Evolutionary conservation across 2,888 invertebrate genomes (phyloP).

Genomic region (Proisotoma minuta): DNA sequence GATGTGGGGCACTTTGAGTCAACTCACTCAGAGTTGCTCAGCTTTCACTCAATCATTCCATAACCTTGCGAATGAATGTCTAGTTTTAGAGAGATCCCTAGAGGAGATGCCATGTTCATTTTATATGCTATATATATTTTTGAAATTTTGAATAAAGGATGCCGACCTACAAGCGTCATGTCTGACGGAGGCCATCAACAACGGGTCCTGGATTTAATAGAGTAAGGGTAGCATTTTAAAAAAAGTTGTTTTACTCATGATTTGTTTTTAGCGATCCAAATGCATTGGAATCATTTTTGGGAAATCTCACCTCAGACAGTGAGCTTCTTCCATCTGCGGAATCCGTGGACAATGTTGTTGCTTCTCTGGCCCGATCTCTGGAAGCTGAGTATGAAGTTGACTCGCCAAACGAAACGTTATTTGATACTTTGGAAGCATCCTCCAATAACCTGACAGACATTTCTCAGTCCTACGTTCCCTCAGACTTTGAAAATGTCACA

Average conservation of each 20-base stretch:
- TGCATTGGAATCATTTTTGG: slow-evolving; percentile 47
- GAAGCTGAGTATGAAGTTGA: slow-evolving; percentile 44
- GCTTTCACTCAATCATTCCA: too few species aligned
- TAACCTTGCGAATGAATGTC: not conserved
- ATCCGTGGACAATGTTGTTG: slow-evolving; percentile 46
- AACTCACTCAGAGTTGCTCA: too few species aligned
- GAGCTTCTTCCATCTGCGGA: slow-evolving; percentile 43
- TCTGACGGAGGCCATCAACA: slow-evolving; percentile 46
- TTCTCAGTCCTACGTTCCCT: slow-evolving; percentile 46
- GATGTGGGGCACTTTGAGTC: too few species aligned
- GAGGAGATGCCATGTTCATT: not conserved
- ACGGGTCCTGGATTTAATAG: slow-evolving; percentile 48
- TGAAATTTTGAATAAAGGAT: slow-evolving; percentile 38
- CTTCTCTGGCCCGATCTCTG: slow-evolving; percentile 44
- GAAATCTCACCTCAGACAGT: slow-evolving; percentile 41
- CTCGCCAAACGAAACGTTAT: slow-evolving; percentile 47
- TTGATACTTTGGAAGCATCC: slow-evolving; percentile 44
- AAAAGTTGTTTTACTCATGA: not conserved
- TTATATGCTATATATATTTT: not conserved
- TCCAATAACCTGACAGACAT: slow-evolving; percentile 47
- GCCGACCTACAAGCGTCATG: slow-evolving; percentile 45
- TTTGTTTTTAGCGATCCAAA: slow-evolving; percentile 45
- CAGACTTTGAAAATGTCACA: slow-evolving; percentile 43
- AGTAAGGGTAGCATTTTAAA: slow-evolving; percentile 31
- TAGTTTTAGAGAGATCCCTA: not conserved